Base-by-base conservation (phyloP, 2,113 vertebrate species). In the Apteryx owenii region DNA sequence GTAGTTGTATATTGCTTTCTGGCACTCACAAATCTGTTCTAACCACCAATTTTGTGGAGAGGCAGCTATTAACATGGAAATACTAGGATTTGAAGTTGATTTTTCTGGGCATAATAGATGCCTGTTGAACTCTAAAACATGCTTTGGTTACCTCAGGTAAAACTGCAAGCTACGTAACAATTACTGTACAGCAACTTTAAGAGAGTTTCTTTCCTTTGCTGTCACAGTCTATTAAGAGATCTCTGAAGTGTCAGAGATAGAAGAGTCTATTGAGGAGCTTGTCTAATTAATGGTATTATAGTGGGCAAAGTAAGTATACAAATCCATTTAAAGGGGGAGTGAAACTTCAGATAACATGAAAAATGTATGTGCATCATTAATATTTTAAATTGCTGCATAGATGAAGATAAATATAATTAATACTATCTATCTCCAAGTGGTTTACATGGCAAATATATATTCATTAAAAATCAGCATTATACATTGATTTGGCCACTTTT, bases 301-400 rank as follows among this genome's bases (percentile, higher is more conserved):
- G 65, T 61, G 31, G 72, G 28, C 50, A 87, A 95, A 93, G 94
- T 88, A 88, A 82, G 94, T 72, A 92, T 56, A 80, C 76, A n/a
- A 92, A 76, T 93, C 22, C 20, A 65, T 90, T 94, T 90, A 56
- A 91, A 95, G 72, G 65, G 62, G 26, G 76, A 92, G 23, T 5
- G 7, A 92, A 95, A 87, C 61, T 95, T 96, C 46, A 95, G 60
- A 58, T 81, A 90, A 85, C 66, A 91, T 95, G 73, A 85, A 93
- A 97, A 94, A 80, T 86, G 42, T 53, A 94, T 80, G 53, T 83
- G 51, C 31, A 22, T 48, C 17, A 68, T 96, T 95, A 93, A 82
- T 84, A 78, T 82, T 96, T 94, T 89, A 94, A 96, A 92, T 91
- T 93, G 60, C 33, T 89, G 20, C 61, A 77, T 69, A 68, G 31